Conservation (phyloP, 2,888 invertebrate species). For the Lasioglossum marginatum region DNA sequence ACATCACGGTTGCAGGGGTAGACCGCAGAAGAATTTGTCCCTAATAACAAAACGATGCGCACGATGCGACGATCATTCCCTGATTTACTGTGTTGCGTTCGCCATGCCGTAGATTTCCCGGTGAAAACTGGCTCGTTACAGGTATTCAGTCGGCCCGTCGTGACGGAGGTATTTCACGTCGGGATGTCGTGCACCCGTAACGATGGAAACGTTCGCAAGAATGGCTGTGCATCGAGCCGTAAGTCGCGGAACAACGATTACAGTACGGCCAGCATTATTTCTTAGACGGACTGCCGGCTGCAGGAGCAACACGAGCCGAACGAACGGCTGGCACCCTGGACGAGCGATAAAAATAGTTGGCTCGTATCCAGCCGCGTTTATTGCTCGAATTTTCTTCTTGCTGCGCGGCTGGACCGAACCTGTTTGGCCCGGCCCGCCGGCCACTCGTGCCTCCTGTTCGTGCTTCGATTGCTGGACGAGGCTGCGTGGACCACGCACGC, state of each 20-base stretch:
- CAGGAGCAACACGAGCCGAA: constrained; percentile 36
- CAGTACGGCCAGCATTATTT: constrained; percentile 68
- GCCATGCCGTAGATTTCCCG: constrained; percentile 1
- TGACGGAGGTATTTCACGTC: constrained; percentile 41
- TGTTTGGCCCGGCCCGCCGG: constrained; percentile 17
- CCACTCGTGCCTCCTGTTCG: constrained; percentile 57
- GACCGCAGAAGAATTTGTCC: constrained; percentile 15
- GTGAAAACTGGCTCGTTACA: constrained; percentile 54
- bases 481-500: constrained; percentile 13
- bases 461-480: constrained; percentile 44
- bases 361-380: constrained; percentile 69
- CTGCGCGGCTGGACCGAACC: constrained; percentile 18
- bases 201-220: constrained; percentile 70
- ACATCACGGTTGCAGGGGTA: neutral
- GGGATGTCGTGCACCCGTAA: constrained; percentile 49
- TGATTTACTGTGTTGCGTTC: neutral
- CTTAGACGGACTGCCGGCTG: constrained; percentile 54
- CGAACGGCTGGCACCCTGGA: constrained; percentile 43
- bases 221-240: constrained; percentile 67
- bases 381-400: constrained; percentile 70
- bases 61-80: neutral
- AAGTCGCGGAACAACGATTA: constrained; percentile 67
- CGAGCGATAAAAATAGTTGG: constrained; percentile 72
- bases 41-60: neutral
- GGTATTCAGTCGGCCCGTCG: constrained; percentile 47